phyloP scores from a whole-genome alignment of 2,113 vertebrate genomes.

The Lampris megalopsis region DNA sequence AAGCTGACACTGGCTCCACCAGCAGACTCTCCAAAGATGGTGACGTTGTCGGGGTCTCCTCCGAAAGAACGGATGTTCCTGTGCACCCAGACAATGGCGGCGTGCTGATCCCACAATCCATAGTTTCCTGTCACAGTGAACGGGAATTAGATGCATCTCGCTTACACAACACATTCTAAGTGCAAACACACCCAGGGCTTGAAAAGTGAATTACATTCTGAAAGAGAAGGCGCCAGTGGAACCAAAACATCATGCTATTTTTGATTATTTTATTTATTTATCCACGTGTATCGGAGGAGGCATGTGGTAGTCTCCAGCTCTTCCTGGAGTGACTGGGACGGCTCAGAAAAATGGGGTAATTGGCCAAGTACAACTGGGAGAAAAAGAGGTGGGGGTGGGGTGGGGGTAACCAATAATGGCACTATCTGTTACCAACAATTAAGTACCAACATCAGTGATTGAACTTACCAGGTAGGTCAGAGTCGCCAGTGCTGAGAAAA shows the following conservation, averaged over 20 bases:
- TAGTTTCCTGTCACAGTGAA: conserved; percentile 86
- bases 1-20: conserved; percentile 84
- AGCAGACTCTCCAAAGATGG: conserved; percentile 95
- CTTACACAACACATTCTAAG: background rate
- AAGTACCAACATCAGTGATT: too few species aligned
- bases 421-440: too few species aligned
- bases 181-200: background rate
- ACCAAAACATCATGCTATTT: too few species aligned
- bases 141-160: background rate
- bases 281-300: too few species aligned
- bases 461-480: conserved; percentile 81
- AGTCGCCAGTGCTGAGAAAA: conserved; percentile 89
- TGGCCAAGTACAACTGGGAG: too few species aligned
- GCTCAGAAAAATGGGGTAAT: too few species aligned
- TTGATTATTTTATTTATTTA: too few species aligned
- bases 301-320: too few species aligned
- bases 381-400: too few species aligned
- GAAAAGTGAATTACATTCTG: background rate
- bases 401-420: too few species aligned
- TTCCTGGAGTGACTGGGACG: too few species aligned
- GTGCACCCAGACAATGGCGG: conserved; percentile 95
- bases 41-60: conserved; percentile 90
- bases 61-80: conserved; percentile 93
- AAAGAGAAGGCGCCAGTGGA: background rate
- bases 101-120: conserved; percentile 94